These are phyloP conservation scores for Gasterosteus nipponicus DNA, from an alignment of 2,113 vertebrate species.

Conservation along the genomic window DNA sequence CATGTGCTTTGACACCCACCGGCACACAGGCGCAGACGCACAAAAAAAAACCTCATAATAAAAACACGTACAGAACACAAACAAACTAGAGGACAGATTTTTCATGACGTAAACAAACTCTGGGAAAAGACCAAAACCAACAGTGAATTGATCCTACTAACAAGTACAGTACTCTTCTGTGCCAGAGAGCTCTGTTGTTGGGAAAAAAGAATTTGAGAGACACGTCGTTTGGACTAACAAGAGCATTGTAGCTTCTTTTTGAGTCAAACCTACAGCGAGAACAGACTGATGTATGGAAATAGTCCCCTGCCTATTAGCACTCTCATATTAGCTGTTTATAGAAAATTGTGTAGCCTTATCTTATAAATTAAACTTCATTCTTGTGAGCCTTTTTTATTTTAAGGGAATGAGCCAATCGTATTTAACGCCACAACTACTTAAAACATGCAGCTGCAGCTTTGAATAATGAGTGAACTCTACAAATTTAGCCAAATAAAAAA, in stretches of 20 bases:
- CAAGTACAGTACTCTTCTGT: background rate
- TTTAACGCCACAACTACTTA: background rate
- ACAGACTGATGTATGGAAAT: background rate
- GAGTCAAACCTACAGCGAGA: background rate
- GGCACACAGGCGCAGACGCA: conserved; percentile 36
- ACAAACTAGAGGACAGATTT: conserved; percentile 41
- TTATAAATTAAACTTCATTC: background rate
- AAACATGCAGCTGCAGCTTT: background rate
- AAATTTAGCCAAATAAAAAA: background rate
- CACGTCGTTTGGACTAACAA: background rate
- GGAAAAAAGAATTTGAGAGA: background rate
- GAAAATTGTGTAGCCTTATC: background rate
- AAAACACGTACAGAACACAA: conserved; percentile 18
- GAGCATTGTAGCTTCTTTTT: conserved; percentile 3
- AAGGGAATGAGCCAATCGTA: background rate
- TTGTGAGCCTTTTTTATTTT: background rate
- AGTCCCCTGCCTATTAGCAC: fast-evolving
- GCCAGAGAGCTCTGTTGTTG: background rate
- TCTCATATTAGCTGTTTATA: background rate
- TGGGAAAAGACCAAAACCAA: conserved; percentile 12
- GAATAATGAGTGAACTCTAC: background rate
- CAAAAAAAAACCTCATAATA: conserved; percentile 27
- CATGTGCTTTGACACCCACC: conserved; percentile 61
- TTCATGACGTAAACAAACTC: conserved; percentile 21
- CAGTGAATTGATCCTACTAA: conserved; percentile 1